Conservation (phyloP, 2,113 vertebrate species). For the Callithrix jacchus region DNA sequence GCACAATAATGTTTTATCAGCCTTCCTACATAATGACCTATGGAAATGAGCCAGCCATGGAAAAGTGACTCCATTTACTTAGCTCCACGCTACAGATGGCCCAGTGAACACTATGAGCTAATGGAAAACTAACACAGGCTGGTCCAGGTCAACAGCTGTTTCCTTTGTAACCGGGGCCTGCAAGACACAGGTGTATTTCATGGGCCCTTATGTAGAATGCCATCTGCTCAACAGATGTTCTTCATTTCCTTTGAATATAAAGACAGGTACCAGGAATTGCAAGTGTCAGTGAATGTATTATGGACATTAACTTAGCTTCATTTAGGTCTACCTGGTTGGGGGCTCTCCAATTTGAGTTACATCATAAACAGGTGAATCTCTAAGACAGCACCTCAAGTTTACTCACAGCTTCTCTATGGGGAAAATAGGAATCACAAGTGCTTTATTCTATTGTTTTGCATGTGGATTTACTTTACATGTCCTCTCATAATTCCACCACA, state of each 20-base stretch:
- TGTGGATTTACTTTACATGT: background rate
- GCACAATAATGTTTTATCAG: background rate
- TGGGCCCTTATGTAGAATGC: constrained; percentile 35
- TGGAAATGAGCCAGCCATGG: constrained; percentile 35
- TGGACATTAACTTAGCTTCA: background rate
- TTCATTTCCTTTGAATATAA: constrained; percentile 32
- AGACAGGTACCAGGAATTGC: background rate
- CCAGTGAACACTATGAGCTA: constrained; percentile 51
- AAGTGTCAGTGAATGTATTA: background rate
- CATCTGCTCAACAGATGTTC: constrained; percentile 61
- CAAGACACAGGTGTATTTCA: background rate
- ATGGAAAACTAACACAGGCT: constrained; percentile 50
- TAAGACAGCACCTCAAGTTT: background rate
- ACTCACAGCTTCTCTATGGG: background rate
- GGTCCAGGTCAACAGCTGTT: constrained; percentile 71
- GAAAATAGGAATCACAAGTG: background rate
- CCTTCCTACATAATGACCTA: background rate
- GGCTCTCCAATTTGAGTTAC: background rate
- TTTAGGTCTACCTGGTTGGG: background rate
- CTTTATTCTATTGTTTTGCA: background rate
- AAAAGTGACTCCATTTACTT: constrained; percentile 26
- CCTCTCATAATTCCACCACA: background rate
- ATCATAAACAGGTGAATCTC: background rate
- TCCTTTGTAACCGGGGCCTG: constrained; percentile 44
- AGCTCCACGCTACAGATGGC: constrained; percentile 31